These are phyloP conservation scores for Nomada goodeniana DNA, from an alignment of 2,888 invertebrate genomes.

Conservation along the genomic window DNA sequence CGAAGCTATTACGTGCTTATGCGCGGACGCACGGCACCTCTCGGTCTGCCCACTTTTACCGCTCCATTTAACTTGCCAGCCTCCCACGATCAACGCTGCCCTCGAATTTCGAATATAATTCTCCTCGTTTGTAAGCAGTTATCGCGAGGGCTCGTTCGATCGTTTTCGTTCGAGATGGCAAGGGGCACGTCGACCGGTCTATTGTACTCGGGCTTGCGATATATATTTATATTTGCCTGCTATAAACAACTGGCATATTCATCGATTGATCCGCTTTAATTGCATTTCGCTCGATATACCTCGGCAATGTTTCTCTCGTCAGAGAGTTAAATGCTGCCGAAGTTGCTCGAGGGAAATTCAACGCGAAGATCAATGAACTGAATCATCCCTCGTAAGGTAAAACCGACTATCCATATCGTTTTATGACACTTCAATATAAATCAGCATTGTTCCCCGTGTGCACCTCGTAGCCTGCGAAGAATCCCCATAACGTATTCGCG, in stretches of 20 bases:
- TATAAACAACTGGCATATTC: too few species aligned
- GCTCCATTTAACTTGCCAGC: conserved; percentile 42
- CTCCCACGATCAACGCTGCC: not conserved
- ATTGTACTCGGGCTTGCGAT: too few species aligned
- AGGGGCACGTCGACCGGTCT: too few species aligned
- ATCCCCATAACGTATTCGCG: not conserved
- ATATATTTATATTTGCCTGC: too few species aligned
- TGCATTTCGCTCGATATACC: too few species aligned
- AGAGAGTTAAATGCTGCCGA: too few species aligned
- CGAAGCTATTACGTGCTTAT: conserved; percentile 34
- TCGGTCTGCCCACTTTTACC: conserved; percentile 35
- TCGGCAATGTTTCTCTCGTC: too few species aligned
- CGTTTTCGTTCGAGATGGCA: too few species aligned
- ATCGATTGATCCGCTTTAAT: too few species aligned
- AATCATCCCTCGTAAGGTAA: too few species aligned
- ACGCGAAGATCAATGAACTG: too few species aligned
- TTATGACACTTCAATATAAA: not conserved
- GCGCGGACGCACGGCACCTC: conserved; percentile 22
- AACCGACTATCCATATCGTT: not conserved
- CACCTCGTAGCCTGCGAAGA: not conserved
- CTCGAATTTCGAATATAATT: conserved; percentile 8
- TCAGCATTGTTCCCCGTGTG: not conserved
- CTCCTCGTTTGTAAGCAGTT: conserved; percentile 15
- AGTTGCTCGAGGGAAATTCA: too few species aligned
- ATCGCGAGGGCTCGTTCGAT: not conserved